phyloP scores from a whole-genome alignment of 2,113 vertebrate genomes.

The Jacana jacana region DNA sequence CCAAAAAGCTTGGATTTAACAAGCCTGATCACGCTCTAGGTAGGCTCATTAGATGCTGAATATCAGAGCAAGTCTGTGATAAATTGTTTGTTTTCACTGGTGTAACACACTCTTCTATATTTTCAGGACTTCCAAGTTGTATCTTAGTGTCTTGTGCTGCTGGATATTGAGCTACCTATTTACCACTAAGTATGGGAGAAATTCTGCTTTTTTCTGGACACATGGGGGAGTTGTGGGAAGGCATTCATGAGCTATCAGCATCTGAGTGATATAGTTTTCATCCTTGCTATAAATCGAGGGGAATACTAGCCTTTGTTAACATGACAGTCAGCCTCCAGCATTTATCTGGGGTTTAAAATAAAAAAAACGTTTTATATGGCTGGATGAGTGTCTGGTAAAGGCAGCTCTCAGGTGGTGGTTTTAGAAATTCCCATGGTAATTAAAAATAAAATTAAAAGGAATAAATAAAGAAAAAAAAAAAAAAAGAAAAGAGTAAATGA shows the following conservation, averaged over 20 bases:
- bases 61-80: neutral
- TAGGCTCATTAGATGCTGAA: neutral
- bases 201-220: constrained; percentile 22
- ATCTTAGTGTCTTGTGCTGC: neutral
- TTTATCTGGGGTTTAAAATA: neutral
- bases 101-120: neutral
- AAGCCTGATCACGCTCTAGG: neutral
- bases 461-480: no score
- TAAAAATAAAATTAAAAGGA: neutral
- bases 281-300: neutral
- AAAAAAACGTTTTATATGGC: neutral
- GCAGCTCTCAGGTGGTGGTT: neutral
- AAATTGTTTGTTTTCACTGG: neutral
- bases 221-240: constrained; percentile 64
- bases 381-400: neutral
- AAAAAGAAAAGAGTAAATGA: no score
- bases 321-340: neutral
- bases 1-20: neutral
- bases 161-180: neutral
- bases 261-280: constrained; percentile 1
- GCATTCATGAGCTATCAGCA: neutral
- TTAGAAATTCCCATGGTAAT: neutral
- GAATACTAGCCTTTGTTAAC: neutral
- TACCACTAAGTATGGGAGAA: neutral
- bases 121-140: neutral